Conservation (phyloP, 2,797 vertebrate genomes). For the Geotrypetes seraphini region DNA sequence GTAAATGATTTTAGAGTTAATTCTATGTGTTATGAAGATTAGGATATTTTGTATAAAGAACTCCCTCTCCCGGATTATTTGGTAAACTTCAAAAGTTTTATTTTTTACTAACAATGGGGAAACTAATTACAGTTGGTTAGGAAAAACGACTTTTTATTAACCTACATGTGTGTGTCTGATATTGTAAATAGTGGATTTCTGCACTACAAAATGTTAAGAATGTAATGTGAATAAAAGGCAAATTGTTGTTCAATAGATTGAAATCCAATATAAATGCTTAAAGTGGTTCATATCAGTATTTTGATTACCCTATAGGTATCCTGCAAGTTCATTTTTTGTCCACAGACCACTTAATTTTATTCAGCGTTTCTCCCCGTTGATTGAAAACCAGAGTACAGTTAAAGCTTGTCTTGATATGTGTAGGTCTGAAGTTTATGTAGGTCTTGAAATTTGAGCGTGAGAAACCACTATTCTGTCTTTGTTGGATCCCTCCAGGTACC, state of each 20-base stretch:
- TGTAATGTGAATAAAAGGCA: constrained; percentile 14
- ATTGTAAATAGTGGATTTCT: constrained; percentile 19
- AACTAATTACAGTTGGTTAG: no score
- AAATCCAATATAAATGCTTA: constrained; percentile 12
- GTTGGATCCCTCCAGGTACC: constrained; percentile 18
- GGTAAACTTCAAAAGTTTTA: no score
- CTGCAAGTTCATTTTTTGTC: constrained; percentile 19
- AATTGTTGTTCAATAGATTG: constrained; percentile 10
- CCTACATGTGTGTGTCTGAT: constrained; percentile 10
- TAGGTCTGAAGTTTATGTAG: constrained; percentile 35
- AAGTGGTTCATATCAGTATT: constrained; percentile 4
- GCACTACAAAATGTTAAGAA: constrained; percentile 18
- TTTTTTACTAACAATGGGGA: no score
- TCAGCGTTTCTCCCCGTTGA: no score
- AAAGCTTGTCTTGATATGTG: constrained; percentile 56
- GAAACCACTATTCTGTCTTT: constrained; percentile 24
- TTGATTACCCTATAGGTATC: constrained; percentile 11
- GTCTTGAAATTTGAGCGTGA: constrained; percentile 23
- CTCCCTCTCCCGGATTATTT: no score
- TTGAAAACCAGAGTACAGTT: constrained; percentile 51
- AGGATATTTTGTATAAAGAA: no score
- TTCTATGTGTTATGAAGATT: no score
- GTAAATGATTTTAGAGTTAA: no score
- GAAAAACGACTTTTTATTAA: no score
- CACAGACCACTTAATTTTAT: no score